Percentiles rank a stretch among this genome's conserved stretches.
These are phyloP conservation scores for Oceanites oceanicus DNA, from an alignment of 2,113 vertebrate genomes.

Conservation along the genomic window DNA sequence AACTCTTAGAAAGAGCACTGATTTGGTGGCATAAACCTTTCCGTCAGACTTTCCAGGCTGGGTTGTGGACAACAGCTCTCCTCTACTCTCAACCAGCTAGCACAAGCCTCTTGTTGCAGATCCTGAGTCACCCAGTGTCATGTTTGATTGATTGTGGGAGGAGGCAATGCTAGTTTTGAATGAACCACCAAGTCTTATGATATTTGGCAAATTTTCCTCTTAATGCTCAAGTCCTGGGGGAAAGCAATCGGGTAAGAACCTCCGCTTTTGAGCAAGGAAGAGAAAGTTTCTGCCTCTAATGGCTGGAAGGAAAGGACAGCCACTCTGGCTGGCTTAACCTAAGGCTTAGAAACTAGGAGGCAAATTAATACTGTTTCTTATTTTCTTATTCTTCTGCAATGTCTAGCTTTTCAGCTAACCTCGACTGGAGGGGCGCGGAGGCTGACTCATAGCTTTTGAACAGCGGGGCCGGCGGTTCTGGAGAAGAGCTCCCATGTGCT, in stretches of 20 bases:
- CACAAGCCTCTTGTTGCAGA: not conserved
- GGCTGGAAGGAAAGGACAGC: not conserved
- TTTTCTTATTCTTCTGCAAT: not conserved
- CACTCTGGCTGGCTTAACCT: not conserved
- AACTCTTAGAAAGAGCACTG: not conserved
- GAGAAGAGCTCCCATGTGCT: constrained; percentile 7
- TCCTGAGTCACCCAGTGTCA: not conserved
- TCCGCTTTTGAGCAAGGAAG: not conserved
- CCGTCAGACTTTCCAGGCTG: not conserved
- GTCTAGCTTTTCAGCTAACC: not conserved
- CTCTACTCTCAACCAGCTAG: not conserved
- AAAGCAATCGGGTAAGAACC: not conserved
- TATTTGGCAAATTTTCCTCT: not conserved
- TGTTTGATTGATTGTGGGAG: not conserved
- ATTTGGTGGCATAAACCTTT: not conserved
- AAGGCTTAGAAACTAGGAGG: not conserved
- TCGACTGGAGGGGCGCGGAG: not conserved
- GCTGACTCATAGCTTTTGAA: not conserved
- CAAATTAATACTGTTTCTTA: not conserved
- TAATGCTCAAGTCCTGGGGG: not conserved
- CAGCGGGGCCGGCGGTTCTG: not conserved
- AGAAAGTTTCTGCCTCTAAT: not conserved
- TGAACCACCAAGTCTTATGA: not conserved
- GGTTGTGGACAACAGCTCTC: not conserved
- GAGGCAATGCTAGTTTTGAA: not conserved